Conservation (phyloP, 1,140 invertebrate species). For the Caligus rogercresseyi region DNA sequence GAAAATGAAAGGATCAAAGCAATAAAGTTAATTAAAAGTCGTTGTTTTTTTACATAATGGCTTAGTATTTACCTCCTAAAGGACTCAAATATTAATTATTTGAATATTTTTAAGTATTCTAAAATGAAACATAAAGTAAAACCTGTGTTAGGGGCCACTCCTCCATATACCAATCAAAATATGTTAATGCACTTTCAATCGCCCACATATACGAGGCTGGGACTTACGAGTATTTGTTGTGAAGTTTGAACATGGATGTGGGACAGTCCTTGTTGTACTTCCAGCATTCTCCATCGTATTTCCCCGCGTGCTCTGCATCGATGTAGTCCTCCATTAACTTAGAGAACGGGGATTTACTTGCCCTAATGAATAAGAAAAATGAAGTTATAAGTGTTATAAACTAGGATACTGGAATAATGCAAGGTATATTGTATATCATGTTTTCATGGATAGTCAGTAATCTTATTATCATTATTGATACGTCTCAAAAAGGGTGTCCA, state of each 20-base stretch:
- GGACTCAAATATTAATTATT: no score
- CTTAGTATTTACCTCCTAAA: no score
- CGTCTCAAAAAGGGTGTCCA: conserved; percentile 21
- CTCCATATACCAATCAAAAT: no score
- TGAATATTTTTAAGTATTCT: no score
- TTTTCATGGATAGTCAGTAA: conserved; percentile 19
- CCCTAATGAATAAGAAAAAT: conserved; percentile 32
- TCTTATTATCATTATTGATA: conserved; percentile 20
- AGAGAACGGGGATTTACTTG: conserved; percentile 57
- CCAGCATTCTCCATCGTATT: conserved; percentile 52
- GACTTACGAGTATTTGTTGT: conserved; percentile 21
- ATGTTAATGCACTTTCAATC: no score
- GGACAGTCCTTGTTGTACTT: conserved; percentile 59
- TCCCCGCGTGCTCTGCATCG: conserved; percentile 53
- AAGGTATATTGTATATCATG: conserved; percentile 23
- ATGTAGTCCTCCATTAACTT: conserved; percentile 51
- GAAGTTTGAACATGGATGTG: conserved; percentile 50
- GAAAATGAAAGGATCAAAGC: no score
- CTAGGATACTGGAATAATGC: neutral
- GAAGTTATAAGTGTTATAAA: no score
- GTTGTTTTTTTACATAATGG: no score
- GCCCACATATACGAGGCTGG: no score
- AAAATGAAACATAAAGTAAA: no score
- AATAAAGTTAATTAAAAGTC: no score
- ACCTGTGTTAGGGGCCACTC: no score